Evolutionary conservation across 2,888 invertebrate genomes (phyloP).

Genomic region (Strigamia crassipes): DNA sequence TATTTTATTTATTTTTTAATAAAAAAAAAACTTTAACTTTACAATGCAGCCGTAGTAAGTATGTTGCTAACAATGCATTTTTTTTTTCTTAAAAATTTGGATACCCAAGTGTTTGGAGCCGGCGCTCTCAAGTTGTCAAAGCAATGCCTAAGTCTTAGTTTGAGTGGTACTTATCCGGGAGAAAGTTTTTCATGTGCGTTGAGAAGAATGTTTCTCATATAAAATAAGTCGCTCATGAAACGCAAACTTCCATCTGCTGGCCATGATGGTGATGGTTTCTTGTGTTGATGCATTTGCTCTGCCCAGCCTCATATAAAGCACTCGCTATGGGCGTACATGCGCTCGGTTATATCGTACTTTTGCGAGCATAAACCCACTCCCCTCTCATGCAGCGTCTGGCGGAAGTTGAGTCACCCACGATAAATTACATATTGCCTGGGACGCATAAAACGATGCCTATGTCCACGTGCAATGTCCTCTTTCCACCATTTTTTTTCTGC

Average conservation of each 20-base stretch:
- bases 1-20: not conserved
- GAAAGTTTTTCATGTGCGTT: constrained; percentile 17
- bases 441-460: constrained; percentile 21
- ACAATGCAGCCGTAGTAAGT: not conserved
- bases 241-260: constrained; percentile 21
- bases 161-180: constrained; percentile 21
- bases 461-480: constrained; percentile 21
- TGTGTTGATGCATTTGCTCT: constrained; percentile 21
- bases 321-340: constrained; percentile 11
- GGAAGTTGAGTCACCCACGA: constrained; percentile 17
- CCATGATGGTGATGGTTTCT: constrained; percentile 21
- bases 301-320: constrained; percentile 21
- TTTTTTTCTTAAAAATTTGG: not conserved
- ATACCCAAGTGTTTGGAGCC: not conserved
- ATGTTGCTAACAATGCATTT: not conserved
- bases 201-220: constrained; percentile 21
- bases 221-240: constrained; percentile 21
- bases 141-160: constrained; percentile 21
- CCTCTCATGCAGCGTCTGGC: constrained; percentile 6
- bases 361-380: constrained; percentile 21
- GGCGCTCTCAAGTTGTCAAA: constrained; percentile 11
- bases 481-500: not conserved
- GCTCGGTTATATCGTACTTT: constrained; percentile 21
- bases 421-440: constrained; percentile 16
- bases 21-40: not conserved